Evolutionary conservation across 2,888 invertebrate species (phyloP).

Genomic region (Crocallis elinguaria): DNA sequence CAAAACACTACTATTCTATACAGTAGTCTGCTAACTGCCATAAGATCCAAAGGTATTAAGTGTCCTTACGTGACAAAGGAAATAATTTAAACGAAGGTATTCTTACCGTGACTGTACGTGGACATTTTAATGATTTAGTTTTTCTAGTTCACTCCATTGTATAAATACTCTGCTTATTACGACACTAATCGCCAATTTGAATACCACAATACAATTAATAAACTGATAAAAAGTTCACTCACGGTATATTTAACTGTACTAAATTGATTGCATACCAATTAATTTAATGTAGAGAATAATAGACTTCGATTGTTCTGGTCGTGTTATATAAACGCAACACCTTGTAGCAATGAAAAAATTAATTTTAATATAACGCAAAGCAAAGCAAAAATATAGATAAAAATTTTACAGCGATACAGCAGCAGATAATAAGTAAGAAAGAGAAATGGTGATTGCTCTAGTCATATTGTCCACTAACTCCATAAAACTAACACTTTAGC

Average conservation of each 20-base stretch:
- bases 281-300: conserved; percentile 10
- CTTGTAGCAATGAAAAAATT: neutral
- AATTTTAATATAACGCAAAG: neutral
- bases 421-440: neutral
- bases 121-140: neutral
- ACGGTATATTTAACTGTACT: conserved; percentile 7
- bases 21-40: no score
- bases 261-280: conserved; percentile 16
- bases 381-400: neutral
- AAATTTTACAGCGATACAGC: neutral
- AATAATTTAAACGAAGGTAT: no score
- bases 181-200: neutral
- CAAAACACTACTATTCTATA: no score
- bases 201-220: conserved; percentile 5
- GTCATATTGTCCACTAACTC: neutral
- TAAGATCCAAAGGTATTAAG: neutral
- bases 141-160: neutral
- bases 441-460: neutral
- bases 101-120: neutral
- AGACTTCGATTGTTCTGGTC: neutral
- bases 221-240: conserved; percentile 3
- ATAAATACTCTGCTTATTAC: neutral
- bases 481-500: neutral
- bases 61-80: no score
- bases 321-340: neutral